Evolutionary conservation across 2,113 vertebrate genomes (phyloP), one percentile per base, ranked within the genome.

Genomic region (Phaethornis superciliosus): DNA sequence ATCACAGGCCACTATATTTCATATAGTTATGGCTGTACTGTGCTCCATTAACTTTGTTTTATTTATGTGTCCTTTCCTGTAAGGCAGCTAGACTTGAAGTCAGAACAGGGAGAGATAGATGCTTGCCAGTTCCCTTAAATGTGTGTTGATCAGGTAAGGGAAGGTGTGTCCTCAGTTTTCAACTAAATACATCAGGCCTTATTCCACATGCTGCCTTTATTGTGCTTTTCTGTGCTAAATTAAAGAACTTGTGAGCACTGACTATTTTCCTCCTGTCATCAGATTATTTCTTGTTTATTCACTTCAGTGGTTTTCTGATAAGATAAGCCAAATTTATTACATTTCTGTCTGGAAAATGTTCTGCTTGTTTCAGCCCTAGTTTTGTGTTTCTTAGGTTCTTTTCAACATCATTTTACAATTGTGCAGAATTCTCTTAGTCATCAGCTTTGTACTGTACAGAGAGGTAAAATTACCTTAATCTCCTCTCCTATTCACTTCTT

Each of bases 401-500:
- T 87, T 60, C 27, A 68, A 49, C 0, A 0, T 69, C 18, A 0
- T 58, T 79, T 87, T 91, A 86, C 54, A 88, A 5, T 17, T 76
- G 54, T 81, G 46, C 19, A 62, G 11, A 24, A 60, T 68, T 92
- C 8, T 81, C 4, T 23, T 69, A 65, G 12, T 26, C 81, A n/a
- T 69, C 44, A 72, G 18, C 65, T 81, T 92, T 79, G 15, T 54
- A 54, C 46, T 64, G 59, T 64, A 75, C 28, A 69, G 77, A 75
- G 69, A 93, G 44, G 77, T 82, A 89, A 85, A 84, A 84, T 89
- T 90, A 89, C 77, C 65, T 79, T 78, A 42, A 75, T 93, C 70
- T 88, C 42, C 10, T 64, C 40, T 88, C 19, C n/a, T 67, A 74
- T 83, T 91, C 70, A 81, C 13, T 89, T 79, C 40, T 88, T 86